Conservation (phyloP, 1,140 invertebrate species). For the Chrysomallon squamiferum region DNA sequence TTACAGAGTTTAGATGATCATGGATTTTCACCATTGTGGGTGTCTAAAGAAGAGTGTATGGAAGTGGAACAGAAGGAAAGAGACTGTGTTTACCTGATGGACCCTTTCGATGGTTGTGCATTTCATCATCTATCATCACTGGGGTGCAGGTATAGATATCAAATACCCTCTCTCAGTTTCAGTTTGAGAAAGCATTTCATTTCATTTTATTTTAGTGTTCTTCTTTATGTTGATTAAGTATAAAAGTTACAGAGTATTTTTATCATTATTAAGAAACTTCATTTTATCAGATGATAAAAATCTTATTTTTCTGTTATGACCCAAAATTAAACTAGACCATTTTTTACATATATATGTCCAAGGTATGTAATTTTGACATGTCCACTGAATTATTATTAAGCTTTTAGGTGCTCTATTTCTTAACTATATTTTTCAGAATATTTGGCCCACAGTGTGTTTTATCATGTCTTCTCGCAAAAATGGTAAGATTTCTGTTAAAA, state of each 20-base stretch:
- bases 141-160: conserved; percentile 47
- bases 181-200: background rate
- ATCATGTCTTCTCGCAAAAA: conserved; percentile 73
- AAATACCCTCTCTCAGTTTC: background rate
- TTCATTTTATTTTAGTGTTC: conserved; percentile 1
- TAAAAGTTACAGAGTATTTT: no score
- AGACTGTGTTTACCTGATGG: conserved; percentile 73
- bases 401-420: no score
- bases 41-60: conserved; percentile 64
- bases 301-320: no score
- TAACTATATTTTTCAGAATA: conserved; percentile 74
- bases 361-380: no score
- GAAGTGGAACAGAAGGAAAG: conserved; percentile 69
- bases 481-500: conserved; percentile 37
- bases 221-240: no score
- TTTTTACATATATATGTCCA: no score
- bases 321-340: no score
- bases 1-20: conserved; percentile 10
- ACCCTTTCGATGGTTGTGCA: conserved; percentile 74
- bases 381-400: no score
- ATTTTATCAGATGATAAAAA: no score
- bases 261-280: no score
- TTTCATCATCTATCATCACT: conserved; percentile 70
- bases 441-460: conserved; percentile 82
- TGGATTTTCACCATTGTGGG: conserved; percentile 62